Conservation (phyloP, 2,797 vertebrate species). For the Brachyrhaphis roseni region DNA sequence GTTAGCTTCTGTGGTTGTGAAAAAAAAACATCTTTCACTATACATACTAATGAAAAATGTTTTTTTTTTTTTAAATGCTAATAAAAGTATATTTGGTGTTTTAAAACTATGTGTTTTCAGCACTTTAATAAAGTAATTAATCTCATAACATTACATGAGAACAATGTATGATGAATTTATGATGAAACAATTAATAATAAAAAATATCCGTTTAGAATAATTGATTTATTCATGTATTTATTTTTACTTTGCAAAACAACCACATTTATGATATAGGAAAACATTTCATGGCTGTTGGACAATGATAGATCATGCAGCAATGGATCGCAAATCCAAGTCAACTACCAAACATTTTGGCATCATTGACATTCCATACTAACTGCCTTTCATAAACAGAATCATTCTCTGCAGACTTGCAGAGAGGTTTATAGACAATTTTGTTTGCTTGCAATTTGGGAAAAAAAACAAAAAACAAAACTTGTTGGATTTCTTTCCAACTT, state of each 20-base stretch:
- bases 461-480: too few species aligned
- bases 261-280: too few species aligned
- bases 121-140: background rate
- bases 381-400: background rate
- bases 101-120: background rate
- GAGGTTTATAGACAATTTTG: background rate
- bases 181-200: background rate
- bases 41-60: too few species aligned
- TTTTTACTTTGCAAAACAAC: too few species aligned
- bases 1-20: too few species aligned
- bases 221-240: background rate
- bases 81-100: too few species aligned
- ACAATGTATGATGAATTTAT: background rate
- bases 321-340: background rate
- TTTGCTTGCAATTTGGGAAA: background rate
- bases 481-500: background rate
- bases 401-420: background rate
- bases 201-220: background rate
- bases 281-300: too few species aligned
- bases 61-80: too few species aligned
- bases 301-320: background rate
- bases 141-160: background rate
- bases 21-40: too few species aligned
- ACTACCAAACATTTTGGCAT: background rate
- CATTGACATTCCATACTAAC: background rate